Evolutionary conservation across 1,140 invertebrate species (phyloP).

Genomic region (Lethrus apterus): DNA sequence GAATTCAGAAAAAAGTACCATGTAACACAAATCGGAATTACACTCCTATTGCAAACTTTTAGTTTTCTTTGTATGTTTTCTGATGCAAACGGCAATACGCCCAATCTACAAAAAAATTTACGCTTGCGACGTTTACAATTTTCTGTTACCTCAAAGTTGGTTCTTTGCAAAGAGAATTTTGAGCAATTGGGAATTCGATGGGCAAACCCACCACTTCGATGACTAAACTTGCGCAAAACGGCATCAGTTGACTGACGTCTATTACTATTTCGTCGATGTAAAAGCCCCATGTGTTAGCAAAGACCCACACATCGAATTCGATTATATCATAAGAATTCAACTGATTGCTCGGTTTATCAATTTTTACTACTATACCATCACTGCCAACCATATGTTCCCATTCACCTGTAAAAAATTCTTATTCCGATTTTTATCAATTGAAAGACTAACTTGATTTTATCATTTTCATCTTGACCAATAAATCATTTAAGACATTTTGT

Average conservation of each 20-base stretch:
- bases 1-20: constrained; percentile 25
- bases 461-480: constrained; percentile 4
- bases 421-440: constrained; percentile 1
- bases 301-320: constrained; percentile 36
- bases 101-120: constrained; percentile 21
- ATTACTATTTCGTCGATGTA: constrained; percentile 41
- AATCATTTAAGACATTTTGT: not conserved
- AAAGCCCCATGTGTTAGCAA: constrained; percentile 40
- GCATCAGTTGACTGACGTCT: constrained; percentile 33
- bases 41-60: constrained; percentile 24
- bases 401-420: constrained; percentile 13
- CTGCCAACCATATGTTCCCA: constrained; percentile 18
- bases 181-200: constrained; percentile 34
- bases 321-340: constrained; percentile 19
- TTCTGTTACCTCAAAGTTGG: constrained; percentile 28
- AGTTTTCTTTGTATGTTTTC: constrained; percentile 17
- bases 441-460: constrained; percentile 6
- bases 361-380: constrained; percentile 27
- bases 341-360: constrained; percentile 12
- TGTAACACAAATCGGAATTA: constrained; percentile 21
- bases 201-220: constrained; percentile 38
- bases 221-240: constrained; percentile 33
- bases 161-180: constrained; percentile 21
- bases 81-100: constrained; percentile 21
- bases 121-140: not conserved